Base-by-base conservation (phyloP, 2,888 invertebrate genomes). In the Heliconius sara region DNA sequence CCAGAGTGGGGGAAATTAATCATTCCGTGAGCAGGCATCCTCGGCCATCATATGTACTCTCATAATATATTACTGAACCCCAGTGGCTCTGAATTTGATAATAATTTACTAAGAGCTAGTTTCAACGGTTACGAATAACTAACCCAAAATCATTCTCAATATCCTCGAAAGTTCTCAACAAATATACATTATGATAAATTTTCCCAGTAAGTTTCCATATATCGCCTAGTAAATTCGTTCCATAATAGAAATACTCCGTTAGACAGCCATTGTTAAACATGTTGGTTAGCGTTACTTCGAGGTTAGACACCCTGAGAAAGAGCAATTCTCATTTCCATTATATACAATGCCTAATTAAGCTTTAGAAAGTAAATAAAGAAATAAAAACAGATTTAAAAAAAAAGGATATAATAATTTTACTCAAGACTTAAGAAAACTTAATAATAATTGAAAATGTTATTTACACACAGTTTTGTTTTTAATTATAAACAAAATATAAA, bases 251-350 rank as follows among this genome's bases (percentile, higher is more conserved):
- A 77, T 86, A 85, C 39, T 90, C 88, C 34, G 92, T 88, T 39
- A 93, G 87, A 34, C 87, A 79, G 30, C 91, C 91, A 83, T 87
- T 85, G 34, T 87, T 86, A 68, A 88, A 86, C 90, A 93, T 91
- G 86, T 93, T 93, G 75, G 84, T 86, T 82, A 93, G 80, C 68
- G 88, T 86, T 10, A 86, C 81, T 84, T 92, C 89, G 81, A 93
- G 87, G 88, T 93, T 93, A 82, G 81, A 82, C 83, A 93, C 84
- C 90, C 93, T 93, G 92, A 84, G 89, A 87, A 92, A 83, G 85
- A 88, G 47, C 12, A 57, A 34, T 52, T 52, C 73, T 66, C 34
- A 73, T 27, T 65, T 27, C 65, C 65, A 65, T 27, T 65, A 27
- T 65, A 65, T 30, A 27, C 25, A 65, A 65, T 65, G 27, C 3